Percentiles rank a stretch among this genome's conserved stretches.
These are phyloP conservation scores for Stenichneumon culpator DNA, from an alignment of 2,888 invertebrate species.

Conservation along the genomic window DNA sequence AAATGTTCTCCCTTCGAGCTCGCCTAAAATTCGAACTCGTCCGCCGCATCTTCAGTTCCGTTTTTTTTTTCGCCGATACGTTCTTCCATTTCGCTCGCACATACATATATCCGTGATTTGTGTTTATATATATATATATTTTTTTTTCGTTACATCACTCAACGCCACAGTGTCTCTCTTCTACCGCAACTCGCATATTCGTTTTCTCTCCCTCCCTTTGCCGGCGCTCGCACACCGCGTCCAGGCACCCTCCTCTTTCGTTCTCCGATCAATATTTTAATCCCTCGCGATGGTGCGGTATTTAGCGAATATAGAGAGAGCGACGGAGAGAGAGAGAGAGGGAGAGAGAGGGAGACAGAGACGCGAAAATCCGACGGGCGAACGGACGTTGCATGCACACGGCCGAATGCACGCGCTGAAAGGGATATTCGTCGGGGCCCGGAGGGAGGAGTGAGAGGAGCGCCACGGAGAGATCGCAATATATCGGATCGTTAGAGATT, in stretches of 20 bases:
- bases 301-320: conserved; percentile 80
- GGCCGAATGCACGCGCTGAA: conserved; percentile 68
- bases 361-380: conserved; percentile 49
- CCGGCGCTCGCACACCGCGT: conserved; percentile 64
- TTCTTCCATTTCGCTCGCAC: too few relatives aligned
- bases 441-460: conserved; percentile 34
- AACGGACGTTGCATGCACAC: conserved; percentile 33
- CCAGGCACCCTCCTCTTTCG: conserved; percentile 71
- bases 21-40: too few relatives aligned
- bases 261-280: conserved; percentile 85
- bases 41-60: too few relatives aligned
- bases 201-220: conserved; percentile 41
- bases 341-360: conserved; percentile 65
- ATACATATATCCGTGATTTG: conserved; percentile 58
- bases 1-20: too few relatives aligned
- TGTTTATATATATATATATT: conserved; percentile 67
- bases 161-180: conserved; percentile 76
- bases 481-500: conserved; percentile 75
- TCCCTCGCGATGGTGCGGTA: conserved; percentile 84
- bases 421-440: conserved; percentile 67
- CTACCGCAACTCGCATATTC: conserved; percentile 79
- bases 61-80: too few relatives aligned
- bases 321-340: conserved; percentile 69
- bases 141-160: conserved; percentile 67
- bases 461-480: conserved; percentile 65